These are phyloP conservation scores for Spodoptera exigua DNA, from an alignment of 2,888 invertebrate genomes.

Conservation along the genomic window DNA sequence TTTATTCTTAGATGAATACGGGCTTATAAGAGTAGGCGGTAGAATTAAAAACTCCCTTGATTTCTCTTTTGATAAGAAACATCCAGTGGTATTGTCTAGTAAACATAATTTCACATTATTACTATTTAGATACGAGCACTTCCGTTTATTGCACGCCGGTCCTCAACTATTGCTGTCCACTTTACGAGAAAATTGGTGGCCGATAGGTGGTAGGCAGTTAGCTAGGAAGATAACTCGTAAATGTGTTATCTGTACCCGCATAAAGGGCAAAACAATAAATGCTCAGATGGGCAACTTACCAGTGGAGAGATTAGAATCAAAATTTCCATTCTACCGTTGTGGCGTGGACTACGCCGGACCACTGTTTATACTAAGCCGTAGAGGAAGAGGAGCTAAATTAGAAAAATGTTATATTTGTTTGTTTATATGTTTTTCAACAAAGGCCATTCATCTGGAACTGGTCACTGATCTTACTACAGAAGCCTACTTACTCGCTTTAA, in stretches of 20 bases:
- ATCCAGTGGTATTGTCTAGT: conserved; percentile 16
- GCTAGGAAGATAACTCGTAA: background rate
- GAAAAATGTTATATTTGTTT: conserved; percentile 1
- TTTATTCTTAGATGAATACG: conserved; percentile 3
- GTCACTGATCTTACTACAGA: background rate
- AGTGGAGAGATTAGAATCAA: background rate
- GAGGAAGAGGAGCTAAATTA: background rate
- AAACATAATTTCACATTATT: conserved; percentile 10
- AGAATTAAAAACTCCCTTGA: background rate
- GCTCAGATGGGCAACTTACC: conserved; percentile 10
- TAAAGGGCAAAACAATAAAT: too few species aligned
- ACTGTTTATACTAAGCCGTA: background rate
- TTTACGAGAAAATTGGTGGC: conserved; percentile 16
- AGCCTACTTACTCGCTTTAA: background rate
- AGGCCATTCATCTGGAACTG: background rate
- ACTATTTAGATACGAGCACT: too few species aligned
- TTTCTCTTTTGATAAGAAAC: conserved; percentile 10
- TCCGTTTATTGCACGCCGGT: conserved; percentile 9
- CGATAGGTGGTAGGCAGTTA: conserved; percentile 5
- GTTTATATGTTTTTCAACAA: background rate
- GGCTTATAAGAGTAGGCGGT: conserved; percentile 1
- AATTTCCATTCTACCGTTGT: background rate
- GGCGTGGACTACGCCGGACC: conserved; percentile 13
- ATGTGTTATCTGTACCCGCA: conserved; percentile 7
- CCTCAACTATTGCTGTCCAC: conserved; percentile 13